Evolutionary conservation across 2,888 invertebrate genomes (phyloP).

Genomic region (Neoascia interrupta): DNA sequence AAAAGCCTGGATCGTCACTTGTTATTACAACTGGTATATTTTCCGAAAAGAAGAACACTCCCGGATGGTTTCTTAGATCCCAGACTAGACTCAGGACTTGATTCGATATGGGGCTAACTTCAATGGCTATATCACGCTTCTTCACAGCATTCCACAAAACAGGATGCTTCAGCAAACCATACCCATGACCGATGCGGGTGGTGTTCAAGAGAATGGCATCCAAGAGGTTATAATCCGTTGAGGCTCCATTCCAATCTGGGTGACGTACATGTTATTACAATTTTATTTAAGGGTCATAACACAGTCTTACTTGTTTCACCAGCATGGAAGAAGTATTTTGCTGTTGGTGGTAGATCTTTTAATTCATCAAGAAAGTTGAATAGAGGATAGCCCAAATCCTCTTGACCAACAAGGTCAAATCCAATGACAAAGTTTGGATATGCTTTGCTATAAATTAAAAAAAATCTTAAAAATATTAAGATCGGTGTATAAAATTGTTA

Average conservation of each 20-base stretch:
- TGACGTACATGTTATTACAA: neutral
- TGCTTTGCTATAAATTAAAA: constrained; percentile 68
- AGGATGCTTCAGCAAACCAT: constrained; percentile 78
- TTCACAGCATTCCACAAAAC: constrained; percentile 77
- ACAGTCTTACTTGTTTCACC: constrained; percentile 82
- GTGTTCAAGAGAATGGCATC: constrained; percentile 78
- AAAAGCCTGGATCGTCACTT: constrained; percentile 84
- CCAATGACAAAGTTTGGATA: constrained; percentile 82
- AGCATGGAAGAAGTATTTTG: constrained; percentile 84
- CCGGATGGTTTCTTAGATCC: constrained; percentile 85
- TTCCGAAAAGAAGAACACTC: constrained; percentile 80
- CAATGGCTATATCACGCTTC: constrained; percentile 76
- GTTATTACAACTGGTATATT: constrained; percentile 83
- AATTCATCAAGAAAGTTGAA: constrained; percentile 73
- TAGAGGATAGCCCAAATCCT: constrained; percentile 82
- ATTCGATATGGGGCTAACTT: constrained; percentile 79
- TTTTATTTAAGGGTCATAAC: neutral
- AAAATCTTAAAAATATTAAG: neutral
- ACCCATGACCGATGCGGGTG: constrained; percentile 79
- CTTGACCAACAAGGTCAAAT: constrained; percentile 85
- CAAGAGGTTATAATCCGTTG: constrained; percentile 82
- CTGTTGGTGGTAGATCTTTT: constrained; percentile 73
- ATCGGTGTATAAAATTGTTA: neutral
- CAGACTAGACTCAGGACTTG: constrained; percentile 81
- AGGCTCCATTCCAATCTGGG: constrained; percentile 81